Percentiles rank a stretch among this genome's conserved stretches.
phyloP scores from a whole-genome alignment of 1,140 invertebrate species.

The Drosophila kikkawai region DNA sequence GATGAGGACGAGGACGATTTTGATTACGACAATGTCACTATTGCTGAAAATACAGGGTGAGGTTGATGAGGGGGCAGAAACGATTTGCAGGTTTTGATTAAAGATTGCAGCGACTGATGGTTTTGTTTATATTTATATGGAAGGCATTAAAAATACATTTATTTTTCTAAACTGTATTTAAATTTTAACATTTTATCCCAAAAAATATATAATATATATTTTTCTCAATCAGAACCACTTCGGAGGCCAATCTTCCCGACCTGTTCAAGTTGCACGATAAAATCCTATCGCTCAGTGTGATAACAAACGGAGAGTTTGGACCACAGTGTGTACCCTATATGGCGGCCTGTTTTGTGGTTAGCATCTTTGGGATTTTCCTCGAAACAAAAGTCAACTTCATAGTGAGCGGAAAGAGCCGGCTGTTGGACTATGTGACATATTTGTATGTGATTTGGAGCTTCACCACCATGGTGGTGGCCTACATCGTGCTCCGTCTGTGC shows the following conservation, averaged over 20 bases:
- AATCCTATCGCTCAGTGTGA: constrained; percentile 75
- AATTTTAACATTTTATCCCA: not conserved
- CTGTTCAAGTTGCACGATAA: constrained; percentile 81
- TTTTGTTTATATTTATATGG: not conserved
- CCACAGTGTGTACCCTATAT: constrained; percentile 81
- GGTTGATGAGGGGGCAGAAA: not conserved
- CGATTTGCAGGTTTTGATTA: constrained; percentile 7
- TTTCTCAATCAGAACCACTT: constrained; percentile 53
- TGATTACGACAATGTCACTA: constrained; percentile 65
- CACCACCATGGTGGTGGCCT: constrained; percentile 79
- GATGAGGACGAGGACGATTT: constrained; percentile 74
- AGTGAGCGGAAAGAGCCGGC: constrained; percentile 64
- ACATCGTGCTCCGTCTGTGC: constrained; percentile 77
- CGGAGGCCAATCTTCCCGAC: constrained; percentile 74
- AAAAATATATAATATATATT: not conserved
- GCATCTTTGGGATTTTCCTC: constrained; percentile 82
- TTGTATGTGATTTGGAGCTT: constrained; percentile 80
- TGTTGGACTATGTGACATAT: constrained; percentile 72
- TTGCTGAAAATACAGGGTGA: constrained; percentile 63
- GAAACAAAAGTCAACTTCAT: constrained; percentile 83
- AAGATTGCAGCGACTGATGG: not conserved
- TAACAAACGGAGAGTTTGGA: constrained; percentile 79
- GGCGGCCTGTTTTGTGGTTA: constrained; percentile 80
- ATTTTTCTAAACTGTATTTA: not conserved
- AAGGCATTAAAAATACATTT: no score